Percentiles rank a stretch among this genome's conserved stretches.
Evolutionary conservation across 2,113 vertebrate species (phyloP).

Genomic region (Zootoca vivipara): DNA sequence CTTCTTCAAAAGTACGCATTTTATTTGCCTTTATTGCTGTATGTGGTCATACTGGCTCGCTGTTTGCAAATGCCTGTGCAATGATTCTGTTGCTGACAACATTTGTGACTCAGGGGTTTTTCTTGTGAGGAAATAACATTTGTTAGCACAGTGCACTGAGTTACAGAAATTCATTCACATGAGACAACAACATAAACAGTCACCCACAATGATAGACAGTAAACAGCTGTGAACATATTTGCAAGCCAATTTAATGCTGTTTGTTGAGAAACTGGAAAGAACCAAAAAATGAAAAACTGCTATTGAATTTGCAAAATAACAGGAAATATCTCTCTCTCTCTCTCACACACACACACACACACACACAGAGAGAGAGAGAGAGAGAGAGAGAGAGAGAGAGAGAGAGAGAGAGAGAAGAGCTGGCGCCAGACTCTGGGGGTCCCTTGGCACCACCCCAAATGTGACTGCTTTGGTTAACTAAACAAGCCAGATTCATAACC

Average conservation of each 20-base stretch:
- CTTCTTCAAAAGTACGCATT: not conserved
- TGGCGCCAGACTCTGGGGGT: too few species aligned
- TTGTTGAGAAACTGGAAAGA: not conserved
- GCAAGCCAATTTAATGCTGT: not conserved
- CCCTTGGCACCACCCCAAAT: too few species aligned
- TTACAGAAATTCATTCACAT: not conserved
- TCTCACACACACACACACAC: not conserved
- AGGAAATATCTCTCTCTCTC: too few species aligned
- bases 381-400: too few species aligned
- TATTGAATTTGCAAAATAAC: not conserved
- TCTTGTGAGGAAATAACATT: not conserved
- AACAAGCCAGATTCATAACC: too few species aligned
- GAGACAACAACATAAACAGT: not conserved
- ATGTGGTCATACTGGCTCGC: conserved; percentile 2
- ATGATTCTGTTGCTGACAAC: not conserved
- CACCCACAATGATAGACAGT: not conserved
- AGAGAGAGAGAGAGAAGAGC: too few species aligned
- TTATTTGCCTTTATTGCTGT: conserved; percentile 10
- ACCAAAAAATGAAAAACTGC: not conserved
- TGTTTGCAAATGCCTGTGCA: conserved; percentile 15
- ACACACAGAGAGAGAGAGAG: too few species aligned
- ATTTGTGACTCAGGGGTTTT: conserved; percentile 31
- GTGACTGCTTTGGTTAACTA: too few species aligned
- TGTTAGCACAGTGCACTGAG: not conserved
- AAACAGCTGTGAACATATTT: not conserved